These are phyloP conservation scores for Diplodus puntazzo DNA, from an alignment of 2,797 vertebrate species.

Conservation along the genomic window DNA sequence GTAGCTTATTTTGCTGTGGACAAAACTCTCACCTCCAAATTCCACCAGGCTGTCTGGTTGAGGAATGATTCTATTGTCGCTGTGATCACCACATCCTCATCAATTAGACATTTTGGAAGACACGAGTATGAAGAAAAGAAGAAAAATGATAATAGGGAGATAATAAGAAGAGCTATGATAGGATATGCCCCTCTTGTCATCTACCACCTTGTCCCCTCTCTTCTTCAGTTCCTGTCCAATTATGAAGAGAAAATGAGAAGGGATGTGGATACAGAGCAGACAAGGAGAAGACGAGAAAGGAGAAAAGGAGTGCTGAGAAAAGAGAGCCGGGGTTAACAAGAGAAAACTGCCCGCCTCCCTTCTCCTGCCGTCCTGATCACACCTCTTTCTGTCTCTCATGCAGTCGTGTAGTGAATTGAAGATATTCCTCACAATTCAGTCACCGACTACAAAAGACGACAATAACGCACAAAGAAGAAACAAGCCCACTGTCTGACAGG, in stretches of 20 bases:
- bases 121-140: background rate
- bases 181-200: background rate
- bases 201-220: background rate
- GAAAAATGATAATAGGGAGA: background rate
- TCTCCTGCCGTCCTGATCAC: background rate
- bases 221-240: background rate
- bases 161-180: background rate
- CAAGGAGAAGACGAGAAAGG: background rate
- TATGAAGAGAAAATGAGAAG: background rate
- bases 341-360: background rate
- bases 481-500: slow-evolving; percentile 1
- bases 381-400: background rate
- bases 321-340: slow-evolving; percentile 5
- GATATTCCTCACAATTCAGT: background rate
- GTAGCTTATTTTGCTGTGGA: background rate
- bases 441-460: background rate
- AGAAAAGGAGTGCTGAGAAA: background rate
- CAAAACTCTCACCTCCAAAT: too few relatives aligned
- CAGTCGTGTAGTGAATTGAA: background rate
- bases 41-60: too few relatives aligned
- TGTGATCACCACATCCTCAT: too few relatives aligned
- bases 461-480: background rate
- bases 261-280: background rate
- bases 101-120: background rate
- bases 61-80: too few relatives aligned